These are phyloP conservation scores for Schizotus pectinicornis DNA, from an alignment of 2,888 invertebrate species.

Conservation along the genomic window DNA sequence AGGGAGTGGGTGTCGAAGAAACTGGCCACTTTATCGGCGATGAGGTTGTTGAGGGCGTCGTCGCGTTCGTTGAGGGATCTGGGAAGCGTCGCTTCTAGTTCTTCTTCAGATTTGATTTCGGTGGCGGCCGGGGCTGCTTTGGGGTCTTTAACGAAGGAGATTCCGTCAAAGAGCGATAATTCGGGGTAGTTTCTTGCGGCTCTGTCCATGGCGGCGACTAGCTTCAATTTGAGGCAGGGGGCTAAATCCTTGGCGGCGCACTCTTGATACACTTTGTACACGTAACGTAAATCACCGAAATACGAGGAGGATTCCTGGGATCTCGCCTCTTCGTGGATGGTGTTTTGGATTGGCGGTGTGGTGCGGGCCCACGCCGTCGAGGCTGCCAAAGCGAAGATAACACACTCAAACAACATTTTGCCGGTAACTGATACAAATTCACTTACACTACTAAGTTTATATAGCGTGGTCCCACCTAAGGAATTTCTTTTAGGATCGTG, in stretches of 20 bases:
- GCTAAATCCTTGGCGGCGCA: conserved; percentile 73
- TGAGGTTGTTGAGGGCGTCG: conserved; percentile 74
- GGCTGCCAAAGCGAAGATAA: conserved; percentile 64
- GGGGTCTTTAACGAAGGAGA: conserved; percentile 74
- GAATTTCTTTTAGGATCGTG: conserved; percentile 48
- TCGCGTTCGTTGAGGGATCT: conserved; percentile 75
- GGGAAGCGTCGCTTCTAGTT: conserved; percentile 75
- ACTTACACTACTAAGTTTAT: conserved; percentile 56
- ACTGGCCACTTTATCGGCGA: conserved; percentile 74
- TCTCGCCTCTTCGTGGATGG: conserved; percentile 50
- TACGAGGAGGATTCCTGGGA: conserved; percentile 52
- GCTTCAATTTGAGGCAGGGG: conserved; percentile 79
- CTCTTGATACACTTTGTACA: conserved; percentile 82
- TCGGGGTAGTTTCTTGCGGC: conserved; percentile 68
- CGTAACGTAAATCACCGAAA: conserved; percentile 72
- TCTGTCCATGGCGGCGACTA: conserved; percentile 78
- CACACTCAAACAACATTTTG: conserved; percentile 65
- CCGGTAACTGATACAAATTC: conserved; percentile 55
- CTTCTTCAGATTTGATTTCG: conserved; percentile 62
- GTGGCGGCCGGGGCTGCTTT: conserved; percentile 57
- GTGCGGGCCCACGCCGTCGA: conserved; percentile 63
- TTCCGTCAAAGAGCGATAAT: conserved; percentile 74
- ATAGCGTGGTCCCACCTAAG: conserved; percentile 52
- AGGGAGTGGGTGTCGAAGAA: conserved; percentile 82
- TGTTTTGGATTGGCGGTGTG: conserved; percentile 59